Base-by-base conservation (phyloP, 2,113 vertebrate species). In the Hepsetus odoe region DNA sequence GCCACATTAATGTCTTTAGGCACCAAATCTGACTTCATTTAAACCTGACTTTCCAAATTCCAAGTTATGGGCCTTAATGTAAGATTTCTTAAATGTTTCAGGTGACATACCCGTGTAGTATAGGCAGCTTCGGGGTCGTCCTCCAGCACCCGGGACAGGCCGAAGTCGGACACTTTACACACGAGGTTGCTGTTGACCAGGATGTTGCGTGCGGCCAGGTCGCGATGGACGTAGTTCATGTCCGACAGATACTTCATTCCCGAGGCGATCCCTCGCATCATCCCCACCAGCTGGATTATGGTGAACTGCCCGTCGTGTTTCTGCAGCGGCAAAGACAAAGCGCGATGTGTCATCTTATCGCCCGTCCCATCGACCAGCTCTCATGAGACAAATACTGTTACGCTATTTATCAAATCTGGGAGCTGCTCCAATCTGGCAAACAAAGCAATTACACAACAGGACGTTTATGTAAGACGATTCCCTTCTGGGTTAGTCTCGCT, bases 111-210 rank as follows among this genome's bases (percentile, higher is more conserved):
- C 80, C 78, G 71, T 68, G 85, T 86, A 6, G 85, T 86, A 44
- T 86, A 86, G 1, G 85, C 85, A 9, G 85, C 85, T 58, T 86
- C 85, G n/a, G 85, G 85, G 18, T 86, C 85, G 81, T 96, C 95
- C 80, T 96, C 95, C 53, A 96, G 84, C 0, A 95, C 92, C 51
- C 95, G 91, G 18, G 95, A 96, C 40, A 96, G 92, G 4, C 95
- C 95, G 82, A 96, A 96, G 82, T 96, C 95, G 0, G 95, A 96
- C 78, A 96, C 95, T 77, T 96, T 96, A 79, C 95, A 96, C 18
- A 96, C 94, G 80, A 96, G 84, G 76, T 96, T 96, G 18, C 94
- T 95, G 42, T 96, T 96, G 83, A 96, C 95, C 85, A 96, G 89
- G 77, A 96, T 95, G 85, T 96, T 96, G 0, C 95, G 83, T 2